A percentile compares a stretch with the other conserved stretches of the same genome.
phyloP scores from a whole-genome alignment of 2,113 vertebrate species.

The Anoura caudifer region DNA sequence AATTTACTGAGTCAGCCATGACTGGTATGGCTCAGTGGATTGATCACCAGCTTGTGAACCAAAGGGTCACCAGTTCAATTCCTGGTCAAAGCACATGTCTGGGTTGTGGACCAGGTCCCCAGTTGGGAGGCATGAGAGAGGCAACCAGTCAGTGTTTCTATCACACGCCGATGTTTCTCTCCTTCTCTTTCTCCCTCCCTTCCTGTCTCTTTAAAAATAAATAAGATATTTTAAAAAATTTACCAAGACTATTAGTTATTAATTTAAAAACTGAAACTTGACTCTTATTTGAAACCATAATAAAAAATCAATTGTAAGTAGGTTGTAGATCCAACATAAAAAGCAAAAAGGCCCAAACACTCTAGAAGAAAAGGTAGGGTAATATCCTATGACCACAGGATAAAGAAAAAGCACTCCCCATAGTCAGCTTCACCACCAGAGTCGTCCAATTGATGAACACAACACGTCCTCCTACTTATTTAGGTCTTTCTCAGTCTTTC shows the following conservation, averaged over 20 bases:
- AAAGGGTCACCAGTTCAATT: no score
- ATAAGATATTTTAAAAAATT: background rate
- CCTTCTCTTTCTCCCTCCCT: no score
- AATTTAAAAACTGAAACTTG: background rate
- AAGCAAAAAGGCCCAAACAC: background rate
- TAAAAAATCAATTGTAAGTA: background rate
- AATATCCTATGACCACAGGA: background rate
- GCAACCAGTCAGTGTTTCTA: no score
- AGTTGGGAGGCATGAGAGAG: no score
- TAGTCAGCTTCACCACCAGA: background rate
- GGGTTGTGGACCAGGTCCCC: no score
- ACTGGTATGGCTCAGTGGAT: no score
- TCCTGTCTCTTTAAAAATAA: no score
- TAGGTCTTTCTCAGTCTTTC: background rate
- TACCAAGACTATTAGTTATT: background rate
- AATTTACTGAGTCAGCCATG: background rate
- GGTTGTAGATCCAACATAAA: background rate
- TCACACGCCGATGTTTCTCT: no score
- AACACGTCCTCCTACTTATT: background rate
- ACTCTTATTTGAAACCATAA: background rate
- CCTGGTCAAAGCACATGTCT: no score
- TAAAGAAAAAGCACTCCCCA: background rate
- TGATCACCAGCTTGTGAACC: no score
- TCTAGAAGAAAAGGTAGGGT: background rate
- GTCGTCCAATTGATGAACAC: background rate